Evolutionary conservation across 2,113 vertebrate species (phyloP), one percentile per base, ranked within the genome.

Genomic region (Pseudorasbora parva): DNA sequence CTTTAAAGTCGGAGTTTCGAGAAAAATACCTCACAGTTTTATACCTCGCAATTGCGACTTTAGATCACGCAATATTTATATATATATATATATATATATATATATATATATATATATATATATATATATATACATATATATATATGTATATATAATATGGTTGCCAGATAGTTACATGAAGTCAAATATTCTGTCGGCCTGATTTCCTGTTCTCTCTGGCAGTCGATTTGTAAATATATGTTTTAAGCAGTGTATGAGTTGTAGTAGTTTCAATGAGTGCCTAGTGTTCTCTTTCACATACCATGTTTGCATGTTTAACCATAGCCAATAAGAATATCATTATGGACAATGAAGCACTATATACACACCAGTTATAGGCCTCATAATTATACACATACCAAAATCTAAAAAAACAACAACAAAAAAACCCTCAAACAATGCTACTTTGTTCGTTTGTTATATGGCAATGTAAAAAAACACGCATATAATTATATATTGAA

Each of bases 251-350:
- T 6, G 64, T 68, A 21, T 6, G 25, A 14, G 25, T 21, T 74
- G 2, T 51, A 74, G 25, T 9, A 27, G 8, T 21, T 43, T 33
- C 47, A 74, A 15, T 12, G n/a, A 37, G 57, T 11, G 21, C 8
- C 19, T 17, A 49, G 7, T 75, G 81, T 75, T 75, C 37, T 64
- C 41, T 74, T 21, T 73, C 81, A 43, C 57, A 47, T 62, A 49
- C 43, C 56, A 51, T 60, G 56, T 54, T 54, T 21, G 17, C 17
- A 54, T 54, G 17, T 49, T 82, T 15, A 73, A 10, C 57, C 8
- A 62, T 49, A 64, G 60, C 56, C 59, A 74, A 14, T 27, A 33
- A 14, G 17, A 17, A 47, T 37, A 74, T 56, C 23, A 54, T 81
- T 47, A 81, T 81, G 10, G n/a, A 51, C 30, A 66, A 56, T 37